Base-by-base conservation (phyloP, 2,797 vertebrate genomes). In the Dipus sagitta region DNA sequence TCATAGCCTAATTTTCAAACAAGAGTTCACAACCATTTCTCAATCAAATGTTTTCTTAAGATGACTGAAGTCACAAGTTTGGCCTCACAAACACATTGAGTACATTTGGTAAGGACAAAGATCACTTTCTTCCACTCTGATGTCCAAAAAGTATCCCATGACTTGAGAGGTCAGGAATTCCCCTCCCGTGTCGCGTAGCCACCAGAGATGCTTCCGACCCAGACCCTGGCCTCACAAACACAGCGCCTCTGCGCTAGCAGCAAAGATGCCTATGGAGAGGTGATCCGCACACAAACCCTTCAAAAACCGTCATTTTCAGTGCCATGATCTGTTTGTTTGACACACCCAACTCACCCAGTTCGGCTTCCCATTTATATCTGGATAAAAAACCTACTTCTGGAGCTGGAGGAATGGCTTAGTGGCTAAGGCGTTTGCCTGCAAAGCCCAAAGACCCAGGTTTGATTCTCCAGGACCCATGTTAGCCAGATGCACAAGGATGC, bases 11-110 rank as follows among this genome's bases (percentile, higher is more conserved):
- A 86, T 67, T 94, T 81, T 94, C 79, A 65, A 77, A 90, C 23
- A 94, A 47, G 54, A 65, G 68, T 94, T 95, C 52, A 75, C 28
- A 87, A 91, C 60, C 62, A 10, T 76, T 95, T 94, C 92, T 93
- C 90, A 94, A 95, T 64, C 32, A 85, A 76, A n/a, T 94, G 92
- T 95, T 97, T 96, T 86, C 94, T 80, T 87, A 62, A 85, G 1
- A 18, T 24, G 32, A 92, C 82, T 85, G 9, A 17, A 38, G 68
- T 95, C 20, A 64, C 20, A 4, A 47, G 38, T 85, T 38, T 72
- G 93, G 88, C 17, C 86, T 32, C 28, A 95, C 42, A 95, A 82
- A 95, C 38, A 77, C 13, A 74, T 0, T 90, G 92, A 92, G 82
- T 24, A 70, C 72, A 92, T 83, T 32, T 72, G 58, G 79, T 86